A percentile compares a stretch with the other conserved stretches of the same genome.
These are phyloP conservation scores for Furcula furcula DNA, from an alignment of 2,888 invertebrate species.

Conservation along the genomic window DNA sequence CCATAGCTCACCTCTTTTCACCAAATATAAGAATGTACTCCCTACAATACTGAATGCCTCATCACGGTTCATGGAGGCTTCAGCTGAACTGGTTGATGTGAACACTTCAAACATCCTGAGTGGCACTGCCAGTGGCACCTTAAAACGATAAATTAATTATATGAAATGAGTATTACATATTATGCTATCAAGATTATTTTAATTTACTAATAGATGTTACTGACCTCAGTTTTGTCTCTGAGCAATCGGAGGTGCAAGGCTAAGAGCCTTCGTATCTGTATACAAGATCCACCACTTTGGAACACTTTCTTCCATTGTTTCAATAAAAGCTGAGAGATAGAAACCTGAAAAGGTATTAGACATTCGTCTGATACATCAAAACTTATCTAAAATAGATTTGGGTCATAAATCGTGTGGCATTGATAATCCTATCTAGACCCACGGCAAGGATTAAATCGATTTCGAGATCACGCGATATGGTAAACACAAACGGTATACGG, in stretches of 20 bases:
- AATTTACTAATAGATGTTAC: background rate
- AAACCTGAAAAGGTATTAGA: constrained; percentile 71
- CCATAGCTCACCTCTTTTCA: constrained; percentile 74
- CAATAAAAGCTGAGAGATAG: constrained; percentile 78
- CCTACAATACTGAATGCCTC: constrained; percentile 52
- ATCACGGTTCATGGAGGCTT: constrained; percentile 54
- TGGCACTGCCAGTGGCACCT: constrained; percentile 85
- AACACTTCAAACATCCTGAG: constrained; percentile 90
- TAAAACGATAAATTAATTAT: constrained; percentile 10
- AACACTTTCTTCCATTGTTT: constrained; percentile 74
- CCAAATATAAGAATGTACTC: constrained; percentile 78
- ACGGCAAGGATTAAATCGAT: no score
- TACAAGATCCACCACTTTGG: constrained; percentile 49
- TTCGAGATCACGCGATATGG: no score
- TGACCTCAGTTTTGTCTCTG: constrained; percentile 65
- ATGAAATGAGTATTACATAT: background rate
- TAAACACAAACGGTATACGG: no score
- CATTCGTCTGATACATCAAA: no score
- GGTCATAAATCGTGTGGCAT: no score
- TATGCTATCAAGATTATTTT: no score
- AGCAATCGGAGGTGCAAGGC: constrained; percentile 63
- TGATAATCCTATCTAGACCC: no score
- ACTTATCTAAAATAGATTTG: no score
- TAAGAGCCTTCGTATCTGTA: constrained; percentile 67
- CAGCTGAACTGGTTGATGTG: constrained; percentile 76